phyloP scores from a whole-genome alignment of 2,113 vertebrate species.

The Cercocebus atys region DNA sequence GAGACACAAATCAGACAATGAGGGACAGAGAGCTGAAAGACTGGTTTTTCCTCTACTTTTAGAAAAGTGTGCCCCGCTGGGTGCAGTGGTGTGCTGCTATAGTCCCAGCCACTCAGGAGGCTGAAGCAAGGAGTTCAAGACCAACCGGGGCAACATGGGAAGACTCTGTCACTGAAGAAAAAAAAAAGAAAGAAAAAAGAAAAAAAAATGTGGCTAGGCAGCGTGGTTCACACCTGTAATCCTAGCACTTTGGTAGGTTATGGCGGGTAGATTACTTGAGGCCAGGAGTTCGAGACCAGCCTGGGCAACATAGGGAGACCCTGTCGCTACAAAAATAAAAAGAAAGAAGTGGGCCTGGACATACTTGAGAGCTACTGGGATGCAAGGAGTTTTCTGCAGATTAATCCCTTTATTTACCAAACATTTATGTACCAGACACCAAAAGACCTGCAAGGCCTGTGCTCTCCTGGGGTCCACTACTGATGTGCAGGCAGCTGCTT shows the following conservation, averaged over 20 bases:
- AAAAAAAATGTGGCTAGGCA: too few species aligned
- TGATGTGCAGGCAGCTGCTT: background rate
- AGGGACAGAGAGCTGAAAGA: background rate
- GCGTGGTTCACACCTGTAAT: background rate
- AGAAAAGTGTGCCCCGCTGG: background rate
- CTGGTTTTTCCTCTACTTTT: background rate
- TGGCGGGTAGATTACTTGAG: background rate
- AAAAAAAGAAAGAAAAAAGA: too few species aligned
- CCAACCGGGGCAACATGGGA: too few species aligned
- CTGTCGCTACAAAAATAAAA: too few species aligned
- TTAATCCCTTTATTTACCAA: background rate
- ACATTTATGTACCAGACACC: background rate
- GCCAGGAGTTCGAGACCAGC: too few species aligned
- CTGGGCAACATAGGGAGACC: too few species aligned
- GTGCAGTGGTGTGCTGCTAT: background rate
- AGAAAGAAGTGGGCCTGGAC: background rate
- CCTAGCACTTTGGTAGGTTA: background rate
- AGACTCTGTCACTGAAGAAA: too few species aligned
- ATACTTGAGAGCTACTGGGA: background rate
- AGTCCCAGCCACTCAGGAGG: background rate
- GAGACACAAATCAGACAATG: background rate
- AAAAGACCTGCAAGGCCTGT: background rate
- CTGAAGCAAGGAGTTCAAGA: background rate
- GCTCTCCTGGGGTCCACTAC: background rate
- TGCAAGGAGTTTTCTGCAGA: background rate